Evolutionary conservation across 2,888 invertebrate species (phyloP), one percentile per base, ranked within the genome.

Genomic region (Stegana nigrithorax): DNA sequence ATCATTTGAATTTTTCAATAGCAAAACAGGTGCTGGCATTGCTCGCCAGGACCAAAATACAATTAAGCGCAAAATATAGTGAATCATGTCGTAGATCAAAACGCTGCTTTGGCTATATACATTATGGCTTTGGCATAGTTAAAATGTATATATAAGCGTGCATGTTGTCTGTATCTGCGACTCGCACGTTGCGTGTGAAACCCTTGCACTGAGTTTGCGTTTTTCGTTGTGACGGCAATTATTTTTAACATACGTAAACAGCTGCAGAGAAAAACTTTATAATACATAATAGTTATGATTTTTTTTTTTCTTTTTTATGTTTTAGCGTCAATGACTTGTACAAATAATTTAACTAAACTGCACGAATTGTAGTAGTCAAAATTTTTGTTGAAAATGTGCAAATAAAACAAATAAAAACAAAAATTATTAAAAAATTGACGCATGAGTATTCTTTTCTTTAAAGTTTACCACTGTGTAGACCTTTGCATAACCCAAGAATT

Each of bases 11-110:
- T n/a, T n/a, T 19, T 78, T 73, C 60, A 74, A 67, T 56, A 65
- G 65, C 73, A 78, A 73, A 75, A 83, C 81, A 81, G 80, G 83
- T 81, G 75, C 64, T 82, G 83, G 85, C 85, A 86, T 86, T 86
- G 85, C 85, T 85, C 85, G 85, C 85, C 85, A 84, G 83, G 84
- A 80, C 80, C 73, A 75, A 79, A 78, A 66, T n/a, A n/a, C 73
- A 78, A 72, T 75, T 67, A 70, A 60, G 62, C 47, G 63, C 61
- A 57, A 66, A 64, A 63, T 71, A 60, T n/a, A n/a, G n/a, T n/a
- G n/a, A n/a, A n/a, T n/a, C n/a, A n/a, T n/a, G n/a, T n/a, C n/a
- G n/a, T n/a, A n/a, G n/a, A n/a, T n/a, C n/a, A n/a, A n/a, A n/a
- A n/a, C n/a, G n/a, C n/a, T n/a, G n/a, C n/a, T n/a, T n/a, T n/a